Conservation (phyloP, 1,140 invertebrate genomes). For the Drosophila obscura region DNA sequence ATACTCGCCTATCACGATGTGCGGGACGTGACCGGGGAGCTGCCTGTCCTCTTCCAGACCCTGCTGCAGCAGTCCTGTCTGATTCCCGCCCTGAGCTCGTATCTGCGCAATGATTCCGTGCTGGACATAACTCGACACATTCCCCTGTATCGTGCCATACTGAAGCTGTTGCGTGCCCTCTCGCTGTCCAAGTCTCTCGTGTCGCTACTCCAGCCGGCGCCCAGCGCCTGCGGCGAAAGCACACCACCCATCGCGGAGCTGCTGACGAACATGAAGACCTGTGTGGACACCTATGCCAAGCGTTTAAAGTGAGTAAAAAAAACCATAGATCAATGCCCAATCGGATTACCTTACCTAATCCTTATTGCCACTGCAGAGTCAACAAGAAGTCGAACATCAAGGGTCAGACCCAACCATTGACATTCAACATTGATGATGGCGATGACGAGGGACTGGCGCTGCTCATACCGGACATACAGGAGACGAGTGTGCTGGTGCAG, state of each 20-base stretch:
- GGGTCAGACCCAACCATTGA: constrained; percentile 82
- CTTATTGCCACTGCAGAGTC: constrained; percentile 57
- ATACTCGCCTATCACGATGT: constrained; percentile 75
- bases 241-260: constrained; percentile 88
- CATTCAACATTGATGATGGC: constrained; percentile 82
- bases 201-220: constrained; percentile 87
- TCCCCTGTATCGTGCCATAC: constrained; percentile 93
- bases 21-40: constrained; percentile 83
- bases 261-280: constrained; percentile 93
- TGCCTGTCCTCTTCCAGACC: constrained; percentile 90
- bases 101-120: constrained; percentile 97
- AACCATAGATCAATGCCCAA: no score
- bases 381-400: constrained; percentile 84
- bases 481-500: constrained; percentile 91
- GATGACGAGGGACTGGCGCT: constrained; percentile 94
- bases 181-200: constrained; percentile 88
- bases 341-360: neutral
- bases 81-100: constrained; percentile 94
- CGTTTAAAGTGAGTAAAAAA: constrained; percentile 88
- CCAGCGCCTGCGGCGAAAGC: constrained; percentile 61
- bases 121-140: constrained; percentile 97
- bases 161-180: constrained; percentile 92
- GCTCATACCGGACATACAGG: constrained; percentile 94
- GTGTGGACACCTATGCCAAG: constrained; percentile 95
- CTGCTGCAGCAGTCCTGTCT: constrained; percentile 92